These are phyloP conservation scores for Parnassius apollo DNA, from an alignment of 2,888 invertebrate genomes.

Conservation along the genomic window DNA sequence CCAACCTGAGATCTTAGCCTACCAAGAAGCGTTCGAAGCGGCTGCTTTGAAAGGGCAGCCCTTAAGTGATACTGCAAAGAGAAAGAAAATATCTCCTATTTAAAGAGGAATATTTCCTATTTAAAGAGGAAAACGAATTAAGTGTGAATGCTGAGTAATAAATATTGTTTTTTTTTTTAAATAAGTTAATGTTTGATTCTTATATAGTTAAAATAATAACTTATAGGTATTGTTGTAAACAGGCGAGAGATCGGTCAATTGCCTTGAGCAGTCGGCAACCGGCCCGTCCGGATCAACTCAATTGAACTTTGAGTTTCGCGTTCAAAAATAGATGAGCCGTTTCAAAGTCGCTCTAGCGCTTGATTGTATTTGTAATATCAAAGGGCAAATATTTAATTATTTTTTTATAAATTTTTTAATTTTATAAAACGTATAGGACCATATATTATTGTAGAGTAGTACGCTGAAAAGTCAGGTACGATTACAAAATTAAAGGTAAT, in stretches of 20 bases:
- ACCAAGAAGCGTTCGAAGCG: conserved; percentile 77
- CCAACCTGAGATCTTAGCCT: conserved; percentile 86
- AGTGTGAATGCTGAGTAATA: background rate
- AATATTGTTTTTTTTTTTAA: conserved; percentile 4
- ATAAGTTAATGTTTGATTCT: background rate
- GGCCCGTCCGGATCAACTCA: conserved; percentile 4
- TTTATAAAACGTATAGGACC: background rate
- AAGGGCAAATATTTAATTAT: background rate
- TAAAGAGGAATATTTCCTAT: too few species aligned
- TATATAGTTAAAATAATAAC: conserved; percentile 11
- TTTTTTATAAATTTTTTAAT: background rate
- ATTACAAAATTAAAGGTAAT: too few species aligned
- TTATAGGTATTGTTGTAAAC: conserved; percentile 2
- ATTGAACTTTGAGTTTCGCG: conserved; percentile 26
- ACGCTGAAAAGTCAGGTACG: too few species aligned
- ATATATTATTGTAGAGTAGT: background rate
- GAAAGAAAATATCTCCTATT: conserved; percentile 36
- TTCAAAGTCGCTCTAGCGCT: conserved; percentile 8
- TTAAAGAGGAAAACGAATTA: too few species aligned
- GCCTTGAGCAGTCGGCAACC: conserved; percentile 18
- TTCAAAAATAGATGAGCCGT: conserved; percentile 24
- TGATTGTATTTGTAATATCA: conserved; percentile 16
- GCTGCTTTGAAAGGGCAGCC: conserved; percentile 33
- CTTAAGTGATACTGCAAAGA: conserved; percentile 34
- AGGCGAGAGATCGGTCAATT: conserved; percentile 23